These are phyloP conservation scores for Psittacara wagleri DNA, from an alignment of 2,113 vertebrate genomes.

Conservation along the genomic window DNA sequence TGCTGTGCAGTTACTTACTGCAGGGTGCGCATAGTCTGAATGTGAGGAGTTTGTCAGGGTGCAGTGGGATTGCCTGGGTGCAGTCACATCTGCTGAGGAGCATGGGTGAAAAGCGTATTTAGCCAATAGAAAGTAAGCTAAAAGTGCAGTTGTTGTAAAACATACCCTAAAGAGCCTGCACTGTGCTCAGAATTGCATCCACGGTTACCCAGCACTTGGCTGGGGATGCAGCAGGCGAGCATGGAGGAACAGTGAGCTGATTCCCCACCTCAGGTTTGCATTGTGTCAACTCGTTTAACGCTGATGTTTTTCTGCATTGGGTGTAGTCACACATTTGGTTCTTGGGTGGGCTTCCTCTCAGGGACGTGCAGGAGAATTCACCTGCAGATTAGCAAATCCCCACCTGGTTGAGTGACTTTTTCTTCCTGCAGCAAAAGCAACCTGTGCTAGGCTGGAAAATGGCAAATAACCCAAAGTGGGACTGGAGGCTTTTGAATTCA, in stretches of 20 bases:
- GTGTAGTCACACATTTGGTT: accelerated
- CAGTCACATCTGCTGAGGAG: not conserved
- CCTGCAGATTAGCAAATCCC: not conserved
- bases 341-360: accelerated
- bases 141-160: not conserved
- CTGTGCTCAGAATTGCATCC: not conserved
- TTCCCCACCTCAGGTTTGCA: not conserved
- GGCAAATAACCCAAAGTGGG: not conserved
- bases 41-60: not conserved
- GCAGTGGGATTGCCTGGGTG: accelerated
- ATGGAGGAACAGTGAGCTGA: accelerated
- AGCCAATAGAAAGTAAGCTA: not conserved
- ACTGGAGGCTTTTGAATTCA: not conserved
- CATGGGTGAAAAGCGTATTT: accelerated
- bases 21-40: accelerated
- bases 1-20: too few species aligned
- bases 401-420: not conserved
- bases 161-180: not conserved
- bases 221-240: not conserved
- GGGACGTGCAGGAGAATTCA: accelerated
- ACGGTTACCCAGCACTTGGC: not conserved
- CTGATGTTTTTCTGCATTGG: not conserved
- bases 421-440: not conserved
- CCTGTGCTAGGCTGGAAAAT: not conserved
- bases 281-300: accelerated